A percentile compares a stretch with the other conserved stretches of the same genome.
phyloP scores from a whole-genome alignment of 2,113 vertebrate species.

The Isichthys henryi region DNA sequence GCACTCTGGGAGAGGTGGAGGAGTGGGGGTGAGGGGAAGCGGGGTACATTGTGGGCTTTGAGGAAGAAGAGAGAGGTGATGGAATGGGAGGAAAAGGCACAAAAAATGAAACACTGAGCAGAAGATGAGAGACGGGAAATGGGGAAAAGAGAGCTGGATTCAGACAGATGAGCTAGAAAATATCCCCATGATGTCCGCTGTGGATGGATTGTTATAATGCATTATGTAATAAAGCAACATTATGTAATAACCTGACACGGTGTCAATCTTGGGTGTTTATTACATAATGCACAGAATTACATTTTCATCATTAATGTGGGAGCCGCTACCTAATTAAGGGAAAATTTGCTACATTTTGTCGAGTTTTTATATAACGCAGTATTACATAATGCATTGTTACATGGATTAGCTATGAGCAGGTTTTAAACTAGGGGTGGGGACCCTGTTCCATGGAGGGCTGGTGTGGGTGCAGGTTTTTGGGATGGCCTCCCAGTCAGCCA shows the following conservation, averaged over 20 bases:
- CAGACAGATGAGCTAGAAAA: background rate
- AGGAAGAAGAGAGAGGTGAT: background rate
- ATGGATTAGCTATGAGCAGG: background rate
- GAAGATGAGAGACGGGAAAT: background rate
- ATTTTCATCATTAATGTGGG: background rate
- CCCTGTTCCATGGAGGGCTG: too few species aligned
- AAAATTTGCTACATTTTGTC: too few species aligned
- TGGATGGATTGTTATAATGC: background rate
- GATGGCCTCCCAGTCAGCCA: too few species aligned
- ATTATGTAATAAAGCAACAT: background rate
- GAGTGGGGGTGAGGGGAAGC: background rate
- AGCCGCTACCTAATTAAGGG: too few species aligned
- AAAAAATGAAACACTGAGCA: background rate
- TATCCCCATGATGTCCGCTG: background rate
- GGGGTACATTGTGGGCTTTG: conserved; percentile 18
- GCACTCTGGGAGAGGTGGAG: conserved; percentile 16
- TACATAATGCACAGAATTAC: background rate
- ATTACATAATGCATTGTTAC: background rate
- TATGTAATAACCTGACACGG: background rate
- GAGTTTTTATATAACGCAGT: too few species aligned
- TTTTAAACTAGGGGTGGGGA: background rate
- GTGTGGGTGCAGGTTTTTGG: too few species aligned
- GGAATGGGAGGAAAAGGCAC: background rate
- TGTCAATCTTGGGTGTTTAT: background rate
- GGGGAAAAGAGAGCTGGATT: conserved; percentile 4